Conservation (phyloP, 2,888 invertebrate genomes). For the Tenodera sinensis region DNA sequence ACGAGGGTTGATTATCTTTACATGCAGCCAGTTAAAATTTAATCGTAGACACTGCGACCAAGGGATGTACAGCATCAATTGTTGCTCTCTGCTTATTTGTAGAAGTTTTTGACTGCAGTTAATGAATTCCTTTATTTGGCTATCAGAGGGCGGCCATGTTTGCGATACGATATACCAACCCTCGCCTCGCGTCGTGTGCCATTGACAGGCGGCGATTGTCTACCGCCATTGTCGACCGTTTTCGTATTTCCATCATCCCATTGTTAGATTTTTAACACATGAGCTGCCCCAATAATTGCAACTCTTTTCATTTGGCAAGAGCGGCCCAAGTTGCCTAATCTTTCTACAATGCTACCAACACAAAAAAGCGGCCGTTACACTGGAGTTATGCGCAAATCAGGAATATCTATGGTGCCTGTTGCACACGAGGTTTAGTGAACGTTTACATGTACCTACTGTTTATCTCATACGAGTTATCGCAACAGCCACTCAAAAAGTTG, state of each 20-base stretch:
- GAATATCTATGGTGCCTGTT: no score
- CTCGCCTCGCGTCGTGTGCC: background rate
- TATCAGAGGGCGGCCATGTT: background rate
- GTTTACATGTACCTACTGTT: no score
- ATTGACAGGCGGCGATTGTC: conserved; percentile 3
- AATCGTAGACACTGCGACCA: background rate
- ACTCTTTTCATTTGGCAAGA: conserved; percentile 13
- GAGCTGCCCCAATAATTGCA: conserved; percentile 15
- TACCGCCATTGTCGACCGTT: background rate
- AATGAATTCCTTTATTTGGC: conserved; percentile 9
- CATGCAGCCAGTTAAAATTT: background rate
- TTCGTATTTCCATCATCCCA: background rate
- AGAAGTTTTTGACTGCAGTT: conserved; percentile 13
- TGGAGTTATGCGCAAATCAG: no score
- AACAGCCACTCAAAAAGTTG: no score
- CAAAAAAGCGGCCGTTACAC: no score
- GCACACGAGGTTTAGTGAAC: no score
- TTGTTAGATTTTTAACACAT: conserved; percentile 17
- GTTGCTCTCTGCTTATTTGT: conserved; percentile 12
- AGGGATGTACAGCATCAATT: background rate
- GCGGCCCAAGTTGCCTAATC: background rate
- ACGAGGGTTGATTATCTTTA: background rate
- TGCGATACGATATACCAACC: background rate
- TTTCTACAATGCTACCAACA: no score
- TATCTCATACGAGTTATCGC: no score